Evolutionary conservation across 1,140 invertebrate species (phyloP), one percentile per base, ranked within the genome.

Genomic region (Lutraria rhynchaena): DNA sequence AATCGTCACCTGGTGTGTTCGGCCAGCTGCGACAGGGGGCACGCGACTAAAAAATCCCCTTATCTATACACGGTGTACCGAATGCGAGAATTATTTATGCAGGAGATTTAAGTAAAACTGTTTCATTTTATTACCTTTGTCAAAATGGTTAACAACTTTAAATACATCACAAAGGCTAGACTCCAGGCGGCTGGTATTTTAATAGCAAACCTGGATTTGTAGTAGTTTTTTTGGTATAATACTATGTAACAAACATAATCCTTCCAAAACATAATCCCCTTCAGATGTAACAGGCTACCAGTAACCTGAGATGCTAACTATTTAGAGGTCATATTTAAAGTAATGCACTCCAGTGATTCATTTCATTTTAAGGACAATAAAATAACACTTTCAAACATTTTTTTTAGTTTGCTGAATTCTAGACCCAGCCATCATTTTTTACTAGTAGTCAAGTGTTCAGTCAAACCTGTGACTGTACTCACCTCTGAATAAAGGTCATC

Each of bases 1-100:
- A 67, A 77, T 35, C 49, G 41, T 77, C 75, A 77, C 75, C 75
- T 77, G 75, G 75, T 61, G 46, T 22, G 27, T 29, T 67, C 55
- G 17, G 17, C 58, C 75, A 77, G 75, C 75, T 77, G 75, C 60
- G 24, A 61, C 61, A 33, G 2, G 27, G 61, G 60, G 63, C 75
- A 67, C 75, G 75, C 60, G 60, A 77, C 75, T 24, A 27, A 65
- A 55, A 71, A 61, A 71, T n/a, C 4, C 51, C 22, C 24, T 55
- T 77, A 77, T 77, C 75, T 77, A 77, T 65, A 29, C 31, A 37
- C 65, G 31, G 22, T 15, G 31, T 24, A 69, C 22, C 31, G 65
- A 29, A 46, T 41, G 41, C 37, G 49, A 69, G 15, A 46, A 49
- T n/a, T 51, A 27, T 33, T 24, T 37, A 69, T 69, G 37, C 27